Base-by-base conservation (phyloP, 1,140 invertebrate species). In the Trypoxylus dichotomus region DNA sequence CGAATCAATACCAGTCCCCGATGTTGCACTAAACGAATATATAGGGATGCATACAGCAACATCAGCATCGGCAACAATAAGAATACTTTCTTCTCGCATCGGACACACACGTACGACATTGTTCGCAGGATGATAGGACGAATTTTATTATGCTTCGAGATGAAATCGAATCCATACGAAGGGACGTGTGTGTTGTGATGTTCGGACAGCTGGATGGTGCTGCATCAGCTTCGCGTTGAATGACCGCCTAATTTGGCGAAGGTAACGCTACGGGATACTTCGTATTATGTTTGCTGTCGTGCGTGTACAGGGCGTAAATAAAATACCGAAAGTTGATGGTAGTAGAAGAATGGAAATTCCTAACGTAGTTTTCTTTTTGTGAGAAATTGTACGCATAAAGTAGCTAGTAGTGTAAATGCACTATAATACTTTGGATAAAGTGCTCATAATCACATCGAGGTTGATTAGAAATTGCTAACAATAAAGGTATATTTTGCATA, bases 91-190 rank as follows among this genome's bases (percentile, higher is more conserved):
- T 63, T 63, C 25, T 19, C 21, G 60, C 10, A 7, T 21, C 60
- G 3, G 13, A 25, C 47, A 13, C 60, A 63, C 60, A 63, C 60
- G 25, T 27, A 63, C n/a, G 21, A 24, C 25, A 63, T 63, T 63
- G 60, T 63, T 6, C 25, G 15, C 60, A 2, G 19, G 60, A 63
- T 63, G 60, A 63, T 10, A 63, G 60, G 60, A 24, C 60, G 19
- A 24, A 63, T 63, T 63, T 63, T 19, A 63, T 63, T 63, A 63
- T 63, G 25, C n/a, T 63, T 21, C 60, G 60, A 27, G 21, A 63
- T 24, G 60, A 27, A 63, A 25, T 63, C 60, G 19, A 63, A 63
- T 63, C 60, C 25, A 24, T 27, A 63, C 15, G 60, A 63, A 19
- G 10, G 19, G 60, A 24, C 25, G 60, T 19, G 60, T 19, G 19